phyloP scores from a whole-genome alignment of 2,888 invertebrate genomes.

The Nymphalis urticae region DNA sequence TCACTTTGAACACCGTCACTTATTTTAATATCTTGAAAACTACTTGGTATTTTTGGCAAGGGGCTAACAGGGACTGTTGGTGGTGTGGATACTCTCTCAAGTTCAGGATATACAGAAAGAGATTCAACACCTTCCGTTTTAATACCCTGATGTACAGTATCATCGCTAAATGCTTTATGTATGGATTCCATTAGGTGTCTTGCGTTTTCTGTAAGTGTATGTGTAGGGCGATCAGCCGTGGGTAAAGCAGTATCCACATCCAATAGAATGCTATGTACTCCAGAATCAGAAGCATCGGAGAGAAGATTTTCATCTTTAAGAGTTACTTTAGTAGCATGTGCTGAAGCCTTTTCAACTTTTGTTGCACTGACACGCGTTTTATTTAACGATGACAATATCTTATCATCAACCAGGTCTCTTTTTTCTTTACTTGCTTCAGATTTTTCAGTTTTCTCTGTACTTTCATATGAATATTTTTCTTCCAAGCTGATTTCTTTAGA shows the following conservation, averaged over 20 bases:
- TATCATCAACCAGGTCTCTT: background rate
- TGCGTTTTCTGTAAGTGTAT: constrained; percentile 49
- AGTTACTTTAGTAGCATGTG: constrained; percentile 30
- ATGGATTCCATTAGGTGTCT: constrained; percentile 63
- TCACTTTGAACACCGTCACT: constrained; percentile 70
- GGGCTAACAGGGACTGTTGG: constrained; percentile 87
- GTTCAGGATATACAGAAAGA: constrained; percentile 47
- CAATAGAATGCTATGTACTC: constrained; percentile 56
- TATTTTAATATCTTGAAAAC: constrained; percentile 67
- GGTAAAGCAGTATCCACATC: constrained; percentile 47
- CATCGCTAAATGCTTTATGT: constrained; percentile 67
- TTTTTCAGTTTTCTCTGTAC: constrained; percentile 62
- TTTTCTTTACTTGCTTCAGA: constrained; percentile 3
- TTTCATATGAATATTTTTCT: constrained; percentile 73
- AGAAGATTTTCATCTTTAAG: constrained; percentile 52
- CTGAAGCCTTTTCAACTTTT: constrained; percentile 19
- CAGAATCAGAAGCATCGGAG: constrained; percentile 59
- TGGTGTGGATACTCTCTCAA: constrained; percentile 81
- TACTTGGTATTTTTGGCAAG: constrained; percentile 66
- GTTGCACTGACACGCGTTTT: background rate
- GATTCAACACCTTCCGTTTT: constrained; percentile 65
- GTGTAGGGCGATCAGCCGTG: constrained; percentile 36
- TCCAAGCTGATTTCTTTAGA: constrained; percentile 72
- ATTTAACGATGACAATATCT: no score
- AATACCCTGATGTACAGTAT: constrained; percentile 70